phyloP scores from a whole-genome alignment of 2,797 vertebrate species.

The Chrosomus eos region DNA sequence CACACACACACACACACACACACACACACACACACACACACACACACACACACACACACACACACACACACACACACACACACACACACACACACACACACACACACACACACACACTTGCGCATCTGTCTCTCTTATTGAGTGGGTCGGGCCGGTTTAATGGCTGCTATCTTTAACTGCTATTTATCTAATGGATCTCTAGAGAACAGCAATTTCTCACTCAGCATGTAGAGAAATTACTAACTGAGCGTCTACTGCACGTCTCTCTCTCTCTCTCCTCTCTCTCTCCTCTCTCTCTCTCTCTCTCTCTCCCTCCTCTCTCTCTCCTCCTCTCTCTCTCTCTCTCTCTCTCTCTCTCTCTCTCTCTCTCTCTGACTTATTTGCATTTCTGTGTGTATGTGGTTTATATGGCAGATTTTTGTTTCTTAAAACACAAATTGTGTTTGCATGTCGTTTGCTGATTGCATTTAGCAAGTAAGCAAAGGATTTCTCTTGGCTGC shows the following conservation, averaged over 20 bases:
- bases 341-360: no score
- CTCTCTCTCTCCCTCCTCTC: no score
- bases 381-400: not conserved
- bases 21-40: no score
- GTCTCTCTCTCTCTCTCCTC: no score
- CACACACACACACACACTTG: not conserved
- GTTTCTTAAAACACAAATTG: not conserved
- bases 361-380: not conserved
- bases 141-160: slow-evolving; percentile 26
- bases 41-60: not conserved
- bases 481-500: not conserved
- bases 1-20: not conserved
- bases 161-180: slow-evolving; percentile 47
- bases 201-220: slow-evolving; percentile 36
- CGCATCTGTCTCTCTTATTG: not conserved
- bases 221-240: slow-evolving; percentile 24
- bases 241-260: not conserved
- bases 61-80: not conserved
- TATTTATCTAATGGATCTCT: slow-evolving; percentile 41
- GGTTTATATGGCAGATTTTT: not conserved
- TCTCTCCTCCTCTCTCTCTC: no score
- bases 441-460: not conserved
- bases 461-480: not conserved
- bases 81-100: no score
- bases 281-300: not conserved